Base-by-base conservation (phyloP, 1,140 invertebrate genomes). In the Drosophila obscura region DNA sequence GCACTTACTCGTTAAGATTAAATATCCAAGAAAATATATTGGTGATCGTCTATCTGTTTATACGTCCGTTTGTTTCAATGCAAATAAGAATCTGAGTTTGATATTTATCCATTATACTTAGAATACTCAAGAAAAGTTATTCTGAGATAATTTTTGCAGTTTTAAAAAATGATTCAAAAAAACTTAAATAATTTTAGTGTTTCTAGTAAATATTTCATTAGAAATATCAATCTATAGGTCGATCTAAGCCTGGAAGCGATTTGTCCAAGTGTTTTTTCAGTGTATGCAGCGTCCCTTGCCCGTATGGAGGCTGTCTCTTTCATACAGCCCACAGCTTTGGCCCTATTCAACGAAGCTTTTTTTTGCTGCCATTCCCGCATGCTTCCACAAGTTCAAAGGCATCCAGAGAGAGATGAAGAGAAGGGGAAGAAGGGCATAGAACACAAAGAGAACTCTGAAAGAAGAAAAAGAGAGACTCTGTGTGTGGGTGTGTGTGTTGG, bases 371-470 rank as follows among this genome's bases (percentile, higher is more conserved):
- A 7, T 6, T 35, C 31, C 46, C 51, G 59, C 45, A 46, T 43
- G 48, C 51, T 48, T 44, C 41, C 58, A 69, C 78, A 85, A 87
- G 81, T 85, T 85, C 77, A 85, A 85, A 85, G 77, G 59, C 77
- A 87, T 16, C 22, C 39, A 24, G 16, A 39, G 24, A 51, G 46
- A 16, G 5, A 51, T 19, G 35, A 22, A 51, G 39, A 41, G 16
- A 51, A 39, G 5, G 13, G 13, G 11, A 6, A 8, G 43, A 11
- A 56, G 49, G 26, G 50, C 48, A 45, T 22, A 39, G 31, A 35
- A 48, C 13, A 15, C 26, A 45, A 11, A 4, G 46, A 22, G n/a
- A 19, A 41, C 28, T 55, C 6, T 6, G n/a, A 16, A 9, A 15
- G 4, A 15, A 46, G 22, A 2, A 3, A 2, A 60, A 35, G 19